Evolutionary conservation across 2,797 vertebrate species (phyloP).

Genomic region (Neomorphus geoffroyi): DNA sequence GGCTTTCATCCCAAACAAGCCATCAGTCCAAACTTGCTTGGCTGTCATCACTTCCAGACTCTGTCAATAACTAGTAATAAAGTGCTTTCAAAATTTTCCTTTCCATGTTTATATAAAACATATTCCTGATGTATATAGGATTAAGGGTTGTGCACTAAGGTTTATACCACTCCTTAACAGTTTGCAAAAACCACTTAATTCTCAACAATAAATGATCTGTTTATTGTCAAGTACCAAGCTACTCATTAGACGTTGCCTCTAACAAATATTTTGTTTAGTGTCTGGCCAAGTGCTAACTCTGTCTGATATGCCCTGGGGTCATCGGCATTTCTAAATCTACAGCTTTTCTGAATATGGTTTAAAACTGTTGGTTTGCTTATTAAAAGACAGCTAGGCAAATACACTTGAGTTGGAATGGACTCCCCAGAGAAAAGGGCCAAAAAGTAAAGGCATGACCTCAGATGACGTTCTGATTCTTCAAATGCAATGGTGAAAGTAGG

Average conservation of each 20-base stretch:
- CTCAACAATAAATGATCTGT: neutral
- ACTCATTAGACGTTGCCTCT: neutral
- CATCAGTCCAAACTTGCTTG: neutral
- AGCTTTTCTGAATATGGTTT: neutral
- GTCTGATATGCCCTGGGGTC: neutral
- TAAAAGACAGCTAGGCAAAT: neutral
- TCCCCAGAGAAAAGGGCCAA: neutral
- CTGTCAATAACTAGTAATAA: slow-evolving; percentile 56
- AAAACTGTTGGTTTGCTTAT: neutral
- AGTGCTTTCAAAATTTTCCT: neutral
- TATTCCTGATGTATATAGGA: neutral
- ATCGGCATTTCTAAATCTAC: neutral
- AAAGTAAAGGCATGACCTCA: neutral
- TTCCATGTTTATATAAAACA: neutral
- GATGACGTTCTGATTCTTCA: neutral
- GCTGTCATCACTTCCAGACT: slow-evolving; percentile 9
- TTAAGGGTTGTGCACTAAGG: neutral
- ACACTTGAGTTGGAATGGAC: neutral
- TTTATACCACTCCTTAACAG: neutral
- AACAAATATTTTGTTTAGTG: neutral
- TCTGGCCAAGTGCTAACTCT: neutral
- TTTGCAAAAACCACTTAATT: neutral
- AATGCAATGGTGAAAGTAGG: neutral
- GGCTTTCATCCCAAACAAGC: neutral
- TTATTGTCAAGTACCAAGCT: neutral